A percentile compares a stretch with the other conserved stretches of the same genome.
phyloP scores from a whole-genome alignment of 2,888 invertebrate species.

The Gibbula magus region DNA sequence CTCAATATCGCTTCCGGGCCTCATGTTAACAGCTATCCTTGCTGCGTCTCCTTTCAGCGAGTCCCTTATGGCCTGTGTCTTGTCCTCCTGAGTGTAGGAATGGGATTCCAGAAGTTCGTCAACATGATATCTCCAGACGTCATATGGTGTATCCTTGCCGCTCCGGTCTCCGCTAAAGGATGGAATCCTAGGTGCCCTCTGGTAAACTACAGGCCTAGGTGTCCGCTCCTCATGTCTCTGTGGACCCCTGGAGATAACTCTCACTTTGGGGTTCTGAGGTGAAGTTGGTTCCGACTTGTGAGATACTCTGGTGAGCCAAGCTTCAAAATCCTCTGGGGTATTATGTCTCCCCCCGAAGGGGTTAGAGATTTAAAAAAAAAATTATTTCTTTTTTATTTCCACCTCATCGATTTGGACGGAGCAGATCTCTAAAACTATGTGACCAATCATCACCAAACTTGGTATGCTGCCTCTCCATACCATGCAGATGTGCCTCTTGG shows the following conservation, averaged over 20 bases:
- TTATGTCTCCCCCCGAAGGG: too few species aligned
- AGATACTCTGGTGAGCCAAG: background rate
- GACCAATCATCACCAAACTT: too few species aligned
- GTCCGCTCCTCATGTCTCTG: too few species aligned
- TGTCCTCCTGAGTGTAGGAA: background rate
- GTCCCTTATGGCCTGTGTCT: background rate
- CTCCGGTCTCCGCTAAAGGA: background rate
- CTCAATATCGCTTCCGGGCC: background rate
- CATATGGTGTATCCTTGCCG: background rate
- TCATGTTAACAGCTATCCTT: background rate
- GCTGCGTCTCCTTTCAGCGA: background rate
- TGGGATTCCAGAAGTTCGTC: background rate
- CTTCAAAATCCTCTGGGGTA: background rate
- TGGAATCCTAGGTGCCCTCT: background rate
- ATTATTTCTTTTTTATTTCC: too few species aligned
- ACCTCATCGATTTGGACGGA: too few species aligned
- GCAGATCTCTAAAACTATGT: too few species aligned
- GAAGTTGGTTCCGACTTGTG: background rate
- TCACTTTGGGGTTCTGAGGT: too few species aligned
- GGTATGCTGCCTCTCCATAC: too few species aligned
- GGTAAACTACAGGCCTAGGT: background rate
- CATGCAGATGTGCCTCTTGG: too few species aligned
- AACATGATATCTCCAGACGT: background rate
- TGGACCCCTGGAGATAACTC: too few species aligned
- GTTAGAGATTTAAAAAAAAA: too few species aligned